A percentile compares a stretch with the other conserved stretches of the same genome.
phyloP scores from a whole-genome alignment of 2,113 vertebrate genomes.

The Pelobates fuscus region DNA sequence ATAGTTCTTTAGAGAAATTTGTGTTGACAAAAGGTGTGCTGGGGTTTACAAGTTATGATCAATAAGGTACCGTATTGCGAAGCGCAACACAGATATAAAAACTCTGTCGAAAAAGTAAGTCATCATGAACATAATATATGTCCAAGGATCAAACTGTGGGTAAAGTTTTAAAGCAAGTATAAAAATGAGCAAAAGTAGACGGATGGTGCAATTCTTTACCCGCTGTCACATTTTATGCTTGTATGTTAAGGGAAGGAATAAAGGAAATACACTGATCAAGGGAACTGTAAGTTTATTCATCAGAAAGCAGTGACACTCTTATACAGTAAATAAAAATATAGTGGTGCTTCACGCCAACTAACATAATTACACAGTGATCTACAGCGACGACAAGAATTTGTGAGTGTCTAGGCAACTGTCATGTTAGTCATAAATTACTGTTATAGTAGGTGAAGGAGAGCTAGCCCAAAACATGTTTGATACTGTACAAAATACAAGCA shows the following conservation, averaged over 20 bases:
- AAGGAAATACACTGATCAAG: background rate
- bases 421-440: too few relatives aligned
- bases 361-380: background rate
- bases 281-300: background rate
- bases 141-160: background rate
- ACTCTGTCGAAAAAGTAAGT: background rate
- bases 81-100: too few relatives aligned
- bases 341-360: background rate
- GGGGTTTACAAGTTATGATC: too few relatives aligned
- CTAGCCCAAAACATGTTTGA: too few relatives aligned
- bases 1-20: too few relatives aligned
- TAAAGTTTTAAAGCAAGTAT: background rate
- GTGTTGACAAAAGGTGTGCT: too few relatives aligned
- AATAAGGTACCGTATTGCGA: too few relatives aligned
- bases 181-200: background rate
- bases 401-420: too few relatives aligned
- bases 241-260: background rate
- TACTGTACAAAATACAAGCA: too few relatives aligned
- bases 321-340: background rate
- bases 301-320: background rate
- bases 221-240: background rate
- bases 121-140: background rate
- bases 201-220: background rate
- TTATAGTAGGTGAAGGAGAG: too few relatives aligned
- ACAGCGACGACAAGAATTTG: background rate